Conservation (phyloP, 2,888 invertebrate species). For the Neria commutata region DNA sequence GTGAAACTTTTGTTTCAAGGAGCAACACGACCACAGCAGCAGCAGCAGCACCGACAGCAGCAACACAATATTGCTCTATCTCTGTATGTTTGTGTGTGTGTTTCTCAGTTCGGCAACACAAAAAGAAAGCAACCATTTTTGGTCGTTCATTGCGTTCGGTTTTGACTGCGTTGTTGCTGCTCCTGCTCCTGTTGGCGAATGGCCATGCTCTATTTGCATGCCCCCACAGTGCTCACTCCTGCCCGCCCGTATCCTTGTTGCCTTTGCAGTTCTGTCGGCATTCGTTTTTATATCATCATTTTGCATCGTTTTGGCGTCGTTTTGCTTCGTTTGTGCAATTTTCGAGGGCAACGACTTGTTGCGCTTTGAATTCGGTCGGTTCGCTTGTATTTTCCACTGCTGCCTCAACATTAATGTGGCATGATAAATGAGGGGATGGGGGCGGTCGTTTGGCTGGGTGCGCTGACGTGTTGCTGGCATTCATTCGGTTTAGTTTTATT, state of each 20-base stretch:
- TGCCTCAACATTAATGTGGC: too few relatives aligned
- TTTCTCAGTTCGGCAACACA: too few relatives aligned
- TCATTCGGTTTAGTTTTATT: background rate
- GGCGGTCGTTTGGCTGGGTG: too few relatives aligned
- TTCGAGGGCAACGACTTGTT: slow-evolving; percentile 44
- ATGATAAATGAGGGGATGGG: too few relatives aligned
- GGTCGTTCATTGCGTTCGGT: background rate
- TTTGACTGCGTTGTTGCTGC: background rate
- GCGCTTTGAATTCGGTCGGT: slow-evolving; percentile 29
- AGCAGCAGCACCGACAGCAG: background rate
- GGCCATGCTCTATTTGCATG: background rate
- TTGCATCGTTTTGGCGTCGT: slow-evolving; percentile 27
- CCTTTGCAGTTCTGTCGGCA: slow-evolving; percentile 25
- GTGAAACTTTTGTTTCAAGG: slow-evolving; percentile 15
- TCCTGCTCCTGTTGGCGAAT: background rate
- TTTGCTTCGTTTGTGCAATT: slow-evolving; percentile 22
- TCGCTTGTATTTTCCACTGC: slow-evolving; percentile 8
- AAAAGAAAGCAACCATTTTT: background rate
- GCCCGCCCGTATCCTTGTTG: slow-evolving; percentile 1
- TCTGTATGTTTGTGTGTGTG: too few relatives aligned
- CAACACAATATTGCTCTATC: too few relatives aligned
- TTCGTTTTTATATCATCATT: too few relatives aligned
- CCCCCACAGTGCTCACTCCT: background rate
- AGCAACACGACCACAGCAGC: background rate
- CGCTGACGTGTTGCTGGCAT: too few relatives aligned